Conservation (phyloP, 92 coral and sea anemone genomes). For the Ricordea florida region DNA sequence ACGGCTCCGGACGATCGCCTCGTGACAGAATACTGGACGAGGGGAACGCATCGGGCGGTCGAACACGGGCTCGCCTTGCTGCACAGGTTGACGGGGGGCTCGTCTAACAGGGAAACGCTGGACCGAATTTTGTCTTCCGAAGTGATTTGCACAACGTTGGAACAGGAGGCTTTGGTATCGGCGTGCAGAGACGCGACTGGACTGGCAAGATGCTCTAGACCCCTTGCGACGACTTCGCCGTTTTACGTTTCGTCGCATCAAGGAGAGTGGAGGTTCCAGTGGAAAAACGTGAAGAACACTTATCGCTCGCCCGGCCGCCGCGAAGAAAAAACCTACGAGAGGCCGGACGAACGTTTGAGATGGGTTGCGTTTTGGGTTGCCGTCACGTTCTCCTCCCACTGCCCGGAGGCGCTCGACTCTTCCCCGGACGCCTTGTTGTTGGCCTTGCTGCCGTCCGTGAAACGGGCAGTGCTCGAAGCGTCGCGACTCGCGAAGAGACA, state of each 20-base stretch:
- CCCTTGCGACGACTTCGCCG: not conserved
- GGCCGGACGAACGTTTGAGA: not conserved
- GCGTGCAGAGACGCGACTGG: not conserved
- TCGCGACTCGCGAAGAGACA: no score
- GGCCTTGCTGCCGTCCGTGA: not conserved
- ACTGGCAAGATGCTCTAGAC: not conserved
- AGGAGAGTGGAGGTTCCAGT: not conserved
- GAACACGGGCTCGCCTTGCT: not conserved
- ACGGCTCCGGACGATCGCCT: not conserved
- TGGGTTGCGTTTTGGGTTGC: not conserved
- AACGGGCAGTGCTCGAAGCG: not conserved
- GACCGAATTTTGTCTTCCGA: not conserved
- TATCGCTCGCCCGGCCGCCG: no score
- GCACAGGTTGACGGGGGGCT: not conserved
- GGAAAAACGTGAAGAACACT: not conserved
- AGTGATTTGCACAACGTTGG: not conserved
- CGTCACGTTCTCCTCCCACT: not conserved
- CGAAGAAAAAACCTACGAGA: not conserved
- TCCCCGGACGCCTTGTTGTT: not conserved
- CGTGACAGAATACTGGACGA: not conserved
- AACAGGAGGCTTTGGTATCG: not conserved
- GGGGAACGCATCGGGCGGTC: not conserved
- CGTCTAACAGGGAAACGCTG: not conserved
- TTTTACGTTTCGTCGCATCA: not conserved
- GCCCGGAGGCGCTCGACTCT: not conserved